Evolutionary conservation across 2,888 invertebrate species (phyloP).

Genomic region (Cabera pusaria): DNA sequence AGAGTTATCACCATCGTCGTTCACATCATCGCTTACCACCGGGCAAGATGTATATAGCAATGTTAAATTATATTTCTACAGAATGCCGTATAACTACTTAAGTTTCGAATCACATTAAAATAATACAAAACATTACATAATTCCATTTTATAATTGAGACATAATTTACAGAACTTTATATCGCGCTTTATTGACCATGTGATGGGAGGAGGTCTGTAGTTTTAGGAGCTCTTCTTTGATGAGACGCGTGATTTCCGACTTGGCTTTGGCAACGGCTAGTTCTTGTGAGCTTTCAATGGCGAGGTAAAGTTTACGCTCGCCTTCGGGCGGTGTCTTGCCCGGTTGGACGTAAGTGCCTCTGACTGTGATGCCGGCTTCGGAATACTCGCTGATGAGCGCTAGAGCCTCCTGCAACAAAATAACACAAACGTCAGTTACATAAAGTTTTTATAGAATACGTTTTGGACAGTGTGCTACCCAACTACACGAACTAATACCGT

Average conservation of each 20-base stretch:
- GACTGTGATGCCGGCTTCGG: slow-evolving; percentile 99
- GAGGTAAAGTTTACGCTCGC: slow-evolving; percentile 97
- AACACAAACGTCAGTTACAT: too few species aligned
- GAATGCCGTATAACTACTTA: too few species aligned
- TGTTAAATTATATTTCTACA: too few species aligned
- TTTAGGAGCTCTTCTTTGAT: slow-evolving; percentile 99
- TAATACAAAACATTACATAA: slow-evolving; percentile 35
- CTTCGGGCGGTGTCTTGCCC: slow-evolving; percentile 95
- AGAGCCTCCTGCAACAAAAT: slow-evolving; percentile 90
- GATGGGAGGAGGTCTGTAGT: slow-evolving; percentile 93
- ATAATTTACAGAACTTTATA: slow-evolving; percentile 94
- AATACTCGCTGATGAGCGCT: slow-evolving; percentile 99
- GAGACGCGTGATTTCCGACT: slow-evolving; percentile 97
- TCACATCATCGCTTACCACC: too few species aligned
- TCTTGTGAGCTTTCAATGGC: slow-evolving; percentile 99
- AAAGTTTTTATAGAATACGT: too few species aligned
- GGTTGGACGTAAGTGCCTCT: slow-evolving; percentile 97
- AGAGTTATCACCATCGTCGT: too few species aligned
- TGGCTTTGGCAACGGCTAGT: slow-evolving; percentile 96
- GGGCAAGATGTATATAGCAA: too few species aligned
- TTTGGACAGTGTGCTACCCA: too few species aligned
- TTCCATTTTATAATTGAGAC: slow-evolving; percentile 43
- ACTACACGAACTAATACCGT: too few species aligned
- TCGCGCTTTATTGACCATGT: slow-evolving; percentile 94
- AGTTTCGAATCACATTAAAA: too few species aligned